Base-by-base conservation (phyloP, 2,797 vertebrate genomes). In the Ctenopoma kingsleyae region DNA sequence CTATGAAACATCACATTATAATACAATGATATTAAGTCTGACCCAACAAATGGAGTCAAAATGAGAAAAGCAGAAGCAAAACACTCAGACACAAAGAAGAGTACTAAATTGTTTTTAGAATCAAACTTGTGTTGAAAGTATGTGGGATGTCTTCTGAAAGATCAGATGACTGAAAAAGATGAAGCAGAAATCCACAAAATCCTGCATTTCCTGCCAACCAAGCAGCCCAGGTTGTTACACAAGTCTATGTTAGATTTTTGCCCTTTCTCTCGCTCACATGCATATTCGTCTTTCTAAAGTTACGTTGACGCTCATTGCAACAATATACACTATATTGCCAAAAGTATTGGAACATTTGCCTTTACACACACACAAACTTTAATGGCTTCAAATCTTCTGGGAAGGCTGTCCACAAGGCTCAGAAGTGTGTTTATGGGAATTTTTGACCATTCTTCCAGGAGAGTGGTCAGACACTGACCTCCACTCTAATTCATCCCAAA, bases 201-300 rank as follows among this genome's bases (percentile, higher is more conserved):
- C 20, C 20, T 20, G 16, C 9, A 19, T 63, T 43, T 48, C 51
- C 62, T 64, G 53, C 73, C 6, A 48, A 54, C 23, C 6, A 12
- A 71, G 51, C 36, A 57, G 50, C 53, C n/a, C 38, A 43, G 58
- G 53, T 51, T 23, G 30, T 62, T 81, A 47, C 54, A 62, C 86
- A 89, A 67, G 58, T 16, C 49, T 51, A 81, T 62, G 85, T 84
- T 83, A 70, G 56, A 87, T 76, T 81, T 23, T 87, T 55, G 8
- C 74, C 50, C 50, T 55, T 6, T 25, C 47, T 59, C n/a, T 44
- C 17, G 54, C 41, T 30, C 55, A 60, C 48, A 52, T 41, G 50
- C 38, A 38, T 66, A 36, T 40, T 40, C 16, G 13, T 40, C 38
- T 40, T 15, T 40, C 13, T 40, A 38, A 10, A 38, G 12, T 15